Conservation (phyloP, 2,113 vertebrate species). For the Chlorodrepanis virens region DNA sequence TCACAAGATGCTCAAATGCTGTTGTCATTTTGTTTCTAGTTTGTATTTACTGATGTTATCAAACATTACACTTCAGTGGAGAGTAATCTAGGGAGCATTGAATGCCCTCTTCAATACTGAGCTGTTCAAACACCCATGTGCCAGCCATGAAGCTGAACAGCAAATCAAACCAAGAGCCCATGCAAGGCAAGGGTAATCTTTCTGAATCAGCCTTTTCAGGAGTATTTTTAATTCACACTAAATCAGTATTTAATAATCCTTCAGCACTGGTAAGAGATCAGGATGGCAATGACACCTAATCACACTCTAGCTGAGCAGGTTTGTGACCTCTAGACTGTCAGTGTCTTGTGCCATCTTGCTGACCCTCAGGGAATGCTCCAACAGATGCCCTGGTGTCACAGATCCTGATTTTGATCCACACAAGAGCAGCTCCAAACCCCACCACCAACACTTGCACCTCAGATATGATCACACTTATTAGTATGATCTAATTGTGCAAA, state of each 20-base stretch:
- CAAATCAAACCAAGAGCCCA: background rate
- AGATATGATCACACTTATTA: rapidly evolving
- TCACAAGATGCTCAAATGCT: background rate
- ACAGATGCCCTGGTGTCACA: background rate
- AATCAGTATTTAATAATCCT: background rate
- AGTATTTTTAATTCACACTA: background rate
- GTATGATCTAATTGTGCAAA: background rate
- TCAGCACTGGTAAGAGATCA: background rate
- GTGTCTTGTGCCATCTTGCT: background rate
- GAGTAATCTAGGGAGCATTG: slow-evolving; percentile 9
- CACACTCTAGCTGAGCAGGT: background rate
- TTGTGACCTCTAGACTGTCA: background rate
- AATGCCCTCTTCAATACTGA: slow-evolving; percentile 21
- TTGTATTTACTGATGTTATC: slow-evolving; percentile 55
- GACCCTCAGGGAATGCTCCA: background rate
- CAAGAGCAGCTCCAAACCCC: background rate
- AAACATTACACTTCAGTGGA: slow-evolving; percentile 26
- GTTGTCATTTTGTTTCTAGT: slow-evolving; percentile 20
- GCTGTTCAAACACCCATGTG: slow-evolving; percentile 49
- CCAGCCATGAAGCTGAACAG: background rate
- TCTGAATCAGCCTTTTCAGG: background rate
- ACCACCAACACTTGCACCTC: background rate
- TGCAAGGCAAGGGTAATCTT: background rate
- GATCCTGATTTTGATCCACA: background rate
- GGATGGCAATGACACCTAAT: background rate